These are phyloP conservation scores for Cinara cedri DNA, from an alignment of 2,888 invertebrate species.

Conservation along the genomic window DNA sequence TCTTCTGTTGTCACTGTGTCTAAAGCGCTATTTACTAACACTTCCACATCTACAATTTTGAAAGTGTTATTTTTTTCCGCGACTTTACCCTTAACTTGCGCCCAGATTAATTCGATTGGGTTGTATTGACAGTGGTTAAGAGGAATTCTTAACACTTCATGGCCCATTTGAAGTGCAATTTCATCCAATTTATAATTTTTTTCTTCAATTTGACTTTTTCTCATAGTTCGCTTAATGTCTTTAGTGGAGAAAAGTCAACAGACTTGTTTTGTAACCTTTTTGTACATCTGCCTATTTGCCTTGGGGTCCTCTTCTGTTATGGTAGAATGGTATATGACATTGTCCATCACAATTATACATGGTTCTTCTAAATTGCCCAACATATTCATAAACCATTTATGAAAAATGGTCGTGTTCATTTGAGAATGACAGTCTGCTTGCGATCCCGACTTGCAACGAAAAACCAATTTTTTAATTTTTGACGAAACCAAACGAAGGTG, in stretches of 20 bases:
- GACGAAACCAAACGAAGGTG: constrained; percentile 28
- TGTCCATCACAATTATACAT: constrained; percentile 4
- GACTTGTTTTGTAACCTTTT: background rate
- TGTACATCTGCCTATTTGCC: background rate
- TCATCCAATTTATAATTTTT: constrained; percentile 11
- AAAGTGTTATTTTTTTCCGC: background rate
- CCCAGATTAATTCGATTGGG: background rate
- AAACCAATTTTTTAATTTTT: constrained; percentile 14
- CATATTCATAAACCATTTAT: constrained; percentile 25
- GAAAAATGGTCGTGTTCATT: constrained; percentile 32
- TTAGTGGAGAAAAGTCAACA: constrained; percentile 10
- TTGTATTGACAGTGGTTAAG: constrained; percentile 2
- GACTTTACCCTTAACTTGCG: background rate
- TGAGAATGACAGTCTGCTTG: constrained; percentile 25
- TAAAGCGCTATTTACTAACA: background rate
- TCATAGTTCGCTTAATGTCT: background rate
- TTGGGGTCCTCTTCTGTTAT: background rate
- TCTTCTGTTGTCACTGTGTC: background rate
- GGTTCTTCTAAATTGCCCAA: background rate
- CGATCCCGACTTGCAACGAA: constrained; percentile 29
- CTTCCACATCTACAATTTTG: background rate
- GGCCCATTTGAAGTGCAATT: background rate
- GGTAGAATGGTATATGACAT: background rate
- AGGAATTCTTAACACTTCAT: constrained; percentile 4
- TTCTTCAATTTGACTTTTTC: background rate